Conservation (phyloP, 2,888 invertebrate species). For the Spilosoma lubricipeda region DNA sequence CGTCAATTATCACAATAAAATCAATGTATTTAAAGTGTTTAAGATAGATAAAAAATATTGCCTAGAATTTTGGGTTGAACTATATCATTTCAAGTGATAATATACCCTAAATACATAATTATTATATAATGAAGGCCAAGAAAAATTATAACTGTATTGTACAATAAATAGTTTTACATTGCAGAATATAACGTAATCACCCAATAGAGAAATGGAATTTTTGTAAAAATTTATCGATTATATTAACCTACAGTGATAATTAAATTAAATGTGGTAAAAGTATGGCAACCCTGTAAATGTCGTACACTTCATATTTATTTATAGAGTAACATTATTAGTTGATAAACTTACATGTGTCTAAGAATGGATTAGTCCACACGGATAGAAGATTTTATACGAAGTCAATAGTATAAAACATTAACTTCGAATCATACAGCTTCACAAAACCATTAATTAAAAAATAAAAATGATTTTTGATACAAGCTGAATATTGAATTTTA, state of each 20-base stretch:
- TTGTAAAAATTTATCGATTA: background rate
- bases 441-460: too few species aligned
- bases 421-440: too few species aligned
- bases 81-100: background rate
- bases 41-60: background rate
- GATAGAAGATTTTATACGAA: background rate
- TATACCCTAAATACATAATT: background rate
- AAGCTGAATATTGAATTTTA: too few species aligned
- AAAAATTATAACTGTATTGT: background rate
- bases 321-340: background rate
- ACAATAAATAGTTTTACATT: background rate
- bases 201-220: background rate
- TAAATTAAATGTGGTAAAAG: background rate
- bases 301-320: background rate
- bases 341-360: too few species aligned
- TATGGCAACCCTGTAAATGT: background rate
- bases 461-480: too few species aligned
- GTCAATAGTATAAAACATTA: too few species aligned
- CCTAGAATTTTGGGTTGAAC: background rate
- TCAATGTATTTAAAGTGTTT: slow-evolving; percentile 25
- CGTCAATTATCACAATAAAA: slow-evolving; percentile 55
- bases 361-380: too few species aligned
- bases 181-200: background rate
- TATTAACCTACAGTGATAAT: background rate
- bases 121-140: background rate